Base-by-base conservation (phyloP, 2,888 invertebrate species). In the Drosophila prostipennis region DNA sequence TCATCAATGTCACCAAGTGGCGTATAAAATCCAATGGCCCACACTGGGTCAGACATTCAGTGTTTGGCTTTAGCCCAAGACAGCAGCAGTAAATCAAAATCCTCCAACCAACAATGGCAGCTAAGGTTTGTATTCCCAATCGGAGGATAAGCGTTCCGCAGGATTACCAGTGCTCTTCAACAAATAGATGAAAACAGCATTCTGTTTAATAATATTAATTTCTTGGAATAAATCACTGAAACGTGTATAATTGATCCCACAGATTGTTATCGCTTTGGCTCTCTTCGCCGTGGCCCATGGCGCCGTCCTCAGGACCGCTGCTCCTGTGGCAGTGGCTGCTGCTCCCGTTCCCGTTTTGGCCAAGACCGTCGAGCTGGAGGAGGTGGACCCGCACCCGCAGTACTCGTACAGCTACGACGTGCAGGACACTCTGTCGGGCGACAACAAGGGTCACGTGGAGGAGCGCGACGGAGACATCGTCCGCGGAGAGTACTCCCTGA, bases 1-100 rank as follows among this genome's bases (percentile, higher is more conserved):
- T 78, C 77, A 80, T 89, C 90, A 90, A 90, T 90, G 90, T 77
- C 90, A 87, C 54, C 70, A 63, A 64, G 32, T 68, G 56, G 74
- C 79, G 74, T 89, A 90, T 90, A 90, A 83, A 90, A 87, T 73
- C 77, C 73, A 63, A 61, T 71, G 59, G 75, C 45, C 73, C 72
- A 65, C 53, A 53, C 51, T 63, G 57, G 65, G 59, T 43, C 75
- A 79, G 77, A 78, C 90, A 90, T 89, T 90, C 90, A 90, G 90
- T 88, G 72, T 84, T 82, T 49, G 69, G 75, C 79, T 71, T 77
- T 71, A 61, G 79, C 74, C 77, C 74, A 73, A 76, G 71, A 67
- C 78, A 74, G 71, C 73, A 77, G 77, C 53, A 76, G 74, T 77
- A 76, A 81, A 73, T 65, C 64, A 58, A 78, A 67, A 68, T 1